Base-by-base conservation (phyloP, 2,888 invertebrate species). In the Orthosia incerta region DNA sequence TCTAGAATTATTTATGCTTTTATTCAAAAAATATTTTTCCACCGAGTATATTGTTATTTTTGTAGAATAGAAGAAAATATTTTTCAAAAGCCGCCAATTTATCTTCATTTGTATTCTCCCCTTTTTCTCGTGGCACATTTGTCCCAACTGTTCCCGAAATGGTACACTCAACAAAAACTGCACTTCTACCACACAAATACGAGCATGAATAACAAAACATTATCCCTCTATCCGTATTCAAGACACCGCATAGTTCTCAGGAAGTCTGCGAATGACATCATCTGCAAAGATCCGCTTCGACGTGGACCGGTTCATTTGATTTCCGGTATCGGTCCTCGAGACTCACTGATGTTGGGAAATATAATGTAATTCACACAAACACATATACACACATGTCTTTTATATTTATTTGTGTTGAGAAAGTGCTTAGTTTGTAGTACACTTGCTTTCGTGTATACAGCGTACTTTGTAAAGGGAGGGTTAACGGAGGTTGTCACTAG, bases 281-380 rank as follows among this genome's bases (percentile, higher is more conserved):
- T 91, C 91, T 90, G 74, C 84, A 84, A 87, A 87, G 91, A 86
- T 93, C 93, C 93, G 91, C 87, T 86, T 88, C 89, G 88, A 88
- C 89, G 86, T 83, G 88, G 88, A 89, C 89, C 89, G 86, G 78
- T 87, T 91, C 91, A 92, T 93, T 92, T 92, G 91, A 93, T 93
- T 93, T 93, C 93, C 93, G 89, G 77, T 31, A 83, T 84, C 88
- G 79, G 79, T 85, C 83, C 80, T 79, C 63, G 65, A 64, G 67
- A 74, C 80, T 68, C 81, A 18, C 63, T 80, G 77, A 77, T 76
- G 80, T 80, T 53, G 48, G 71, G 78, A 82, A 81, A 81, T 81
- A 68, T 81, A 82, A 82, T 74, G 68, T 81, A 62, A 68, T 71
- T 62, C 64, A 71, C 57, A 81, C 70, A 81, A 4, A 61, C 67